Conservation (phyloP, 2,888 invertebrate species). For the Eudasyphora cyanicolor region DNA sequence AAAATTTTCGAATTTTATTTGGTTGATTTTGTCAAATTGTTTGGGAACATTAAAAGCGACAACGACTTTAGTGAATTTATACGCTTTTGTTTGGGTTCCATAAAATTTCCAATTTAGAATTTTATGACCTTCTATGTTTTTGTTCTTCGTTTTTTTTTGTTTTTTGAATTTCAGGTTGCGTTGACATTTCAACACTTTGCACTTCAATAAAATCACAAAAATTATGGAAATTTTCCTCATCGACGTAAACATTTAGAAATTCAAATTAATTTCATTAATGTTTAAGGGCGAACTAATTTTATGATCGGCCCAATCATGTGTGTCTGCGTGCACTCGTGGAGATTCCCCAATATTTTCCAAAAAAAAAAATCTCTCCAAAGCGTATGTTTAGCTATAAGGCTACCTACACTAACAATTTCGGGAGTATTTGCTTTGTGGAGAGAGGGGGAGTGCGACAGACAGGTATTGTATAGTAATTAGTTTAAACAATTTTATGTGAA, state of each 20-base stretch:
- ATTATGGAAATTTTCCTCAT: conserved; percentile 26
- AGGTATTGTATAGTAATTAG: conserved; percentile 47
- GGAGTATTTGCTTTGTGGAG: too few species aligned
- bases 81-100: background rate
- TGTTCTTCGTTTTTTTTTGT: background rate
- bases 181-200: conserved; percentile 55
- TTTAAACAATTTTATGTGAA: conserved; percentile 29
- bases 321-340: too few species aligned
- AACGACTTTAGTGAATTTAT: too few species aligned
- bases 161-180: background rate
- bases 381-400: background rate
- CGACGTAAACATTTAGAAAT: background rate
- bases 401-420: conserved; percentile 26
- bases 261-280: conserved; percentile 28
- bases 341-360: background rate
- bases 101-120: conserved; percentile 7
- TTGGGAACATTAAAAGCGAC: background rate
- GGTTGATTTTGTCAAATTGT: background rate
- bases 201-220: conserved; percentile 34
- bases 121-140: background rate
- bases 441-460: too few species aligned
- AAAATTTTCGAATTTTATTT: background rate
- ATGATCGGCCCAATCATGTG: too few species aligned
- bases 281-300: conserved; percentile 38
- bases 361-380: too few species aligned